Conservation (phyloP, 2,888 invertebrate species). For the Lithophane socia region DNA sequence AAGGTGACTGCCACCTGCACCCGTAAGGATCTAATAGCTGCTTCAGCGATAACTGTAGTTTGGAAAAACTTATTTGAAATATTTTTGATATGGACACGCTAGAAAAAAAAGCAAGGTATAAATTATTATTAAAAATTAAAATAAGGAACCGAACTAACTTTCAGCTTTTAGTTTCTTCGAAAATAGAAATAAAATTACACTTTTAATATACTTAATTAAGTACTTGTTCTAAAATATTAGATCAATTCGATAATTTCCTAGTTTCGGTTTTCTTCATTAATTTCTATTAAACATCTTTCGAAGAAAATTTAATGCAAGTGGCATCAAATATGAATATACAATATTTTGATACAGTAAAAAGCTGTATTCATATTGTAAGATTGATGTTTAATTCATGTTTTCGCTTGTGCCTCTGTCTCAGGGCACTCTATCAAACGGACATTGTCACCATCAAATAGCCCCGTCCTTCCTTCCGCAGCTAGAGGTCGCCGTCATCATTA, state of each 20-base stretch:
- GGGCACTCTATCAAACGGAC: conserved; percentile 51
- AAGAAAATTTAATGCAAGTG: neutral
- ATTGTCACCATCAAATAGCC: conserved; percentile 61
- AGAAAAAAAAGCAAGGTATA: neutral
- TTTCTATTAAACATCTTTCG: neutral
- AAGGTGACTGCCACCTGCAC: neutral
- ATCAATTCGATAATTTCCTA: neutral
- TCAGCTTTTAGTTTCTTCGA: neutral
- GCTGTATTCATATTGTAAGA: neutral
- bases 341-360: neutral
- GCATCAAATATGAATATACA: neutral
- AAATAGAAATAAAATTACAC: neutral
- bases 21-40: neutral
- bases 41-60: neutral
- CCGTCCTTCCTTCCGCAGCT: conserved; percentile 65
- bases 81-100: neutral
- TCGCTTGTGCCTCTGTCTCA: neutral
- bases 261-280: neutral
- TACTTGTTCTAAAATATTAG: neutral
- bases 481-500: conserved; percentile 63
- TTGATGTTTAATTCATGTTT: neutral
- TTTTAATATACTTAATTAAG: too few species aligned
- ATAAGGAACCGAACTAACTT: neutral
- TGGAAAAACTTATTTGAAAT: neutral
- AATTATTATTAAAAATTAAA: neutral